Evolutionary conservation across 2,113 vertebrate genomes (phyloP).

Genomic region (Coturnix japonica): DNA sequence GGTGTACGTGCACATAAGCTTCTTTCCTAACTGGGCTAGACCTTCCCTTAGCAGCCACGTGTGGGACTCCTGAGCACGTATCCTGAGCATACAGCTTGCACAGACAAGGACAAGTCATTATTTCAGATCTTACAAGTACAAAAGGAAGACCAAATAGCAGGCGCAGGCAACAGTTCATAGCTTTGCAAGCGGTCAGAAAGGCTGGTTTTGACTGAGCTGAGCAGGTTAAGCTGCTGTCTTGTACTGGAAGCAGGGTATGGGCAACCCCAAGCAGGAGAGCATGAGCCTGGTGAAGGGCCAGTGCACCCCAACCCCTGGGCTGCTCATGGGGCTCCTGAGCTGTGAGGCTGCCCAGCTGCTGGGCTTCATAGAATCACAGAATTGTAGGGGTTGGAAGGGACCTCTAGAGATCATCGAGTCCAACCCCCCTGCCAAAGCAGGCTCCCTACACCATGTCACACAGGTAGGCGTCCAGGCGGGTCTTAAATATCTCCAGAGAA

Average conservation of each 20-base stretch:
- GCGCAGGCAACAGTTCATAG: background rate
- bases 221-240: accelerated
- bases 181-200: background rate
- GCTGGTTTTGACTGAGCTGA: background rate
- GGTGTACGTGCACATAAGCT: accelerated
- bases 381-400: too few relatives aligned
- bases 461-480: too few relatives aligned
- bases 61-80: background rate
- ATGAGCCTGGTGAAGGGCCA: background rate
- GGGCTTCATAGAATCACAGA: too few relatives aligned
- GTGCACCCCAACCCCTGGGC: background rate
- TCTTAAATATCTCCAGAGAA: too few relatives aligned
- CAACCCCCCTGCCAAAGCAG: too few relatives aligned
- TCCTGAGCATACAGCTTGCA: background rate
- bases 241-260: accelerated
- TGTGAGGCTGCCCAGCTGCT: too few relatives aligned
- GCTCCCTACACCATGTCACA: too few relatives aligned
- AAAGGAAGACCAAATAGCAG: background rate
- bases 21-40: background rate
- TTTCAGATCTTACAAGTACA: background rate
- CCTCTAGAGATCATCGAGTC: too few relatives aligned
- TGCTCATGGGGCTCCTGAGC: background rate
- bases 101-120: background rate
- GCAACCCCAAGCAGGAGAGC: accelerated
- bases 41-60: background rate